phyloP scores from a whole-genome alignment of 92 coral and sea anemone species.

The Phymanthus crucifer region DNA sequence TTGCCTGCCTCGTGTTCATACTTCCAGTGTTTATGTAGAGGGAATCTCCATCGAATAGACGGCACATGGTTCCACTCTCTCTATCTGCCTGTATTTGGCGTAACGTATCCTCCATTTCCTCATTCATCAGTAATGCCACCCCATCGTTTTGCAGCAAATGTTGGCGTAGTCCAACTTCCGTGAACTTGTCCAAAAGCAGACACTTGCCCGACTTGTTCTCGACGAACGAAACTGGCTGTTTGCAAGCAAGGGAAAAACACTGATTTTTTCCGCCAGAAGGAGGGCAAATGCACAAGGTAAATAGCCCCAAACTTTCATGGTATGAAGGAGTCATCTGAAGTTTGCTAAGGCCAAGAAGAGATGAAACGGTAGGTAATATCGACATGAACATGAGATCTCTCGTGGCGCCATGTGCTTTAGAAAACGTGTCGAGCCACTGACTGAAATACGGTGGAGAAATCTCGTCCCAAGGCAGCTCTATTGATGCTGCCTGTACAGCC shows the following conservation, averaged over 20 bases:
- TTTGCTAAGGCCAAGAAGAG: slow-evolving; percentile 40
- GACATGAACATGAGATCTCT: slow-evolving; percentile 40
- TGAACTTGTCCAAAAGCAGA: slow-evolving; percentile 17
- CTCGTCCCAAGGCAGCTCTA: too few species aligned
- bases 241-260: slow-evolving; percentile 33
- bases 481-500: too few species aligned
- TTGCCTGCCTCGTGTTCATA: too few species aligned
- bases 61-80: slow-evolving; percentile 52
- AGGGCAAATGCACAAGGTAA: slow-evolving; percentile 23
- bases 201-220: slow-evolving; percentile 1
- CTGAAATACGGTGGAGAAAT: too few species aligned
- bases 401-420: slow-evolving; percentile 35
- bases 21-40: slow-evolving; percentile 35
- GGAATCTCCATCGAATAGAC: slow-evolving; percentile 55
- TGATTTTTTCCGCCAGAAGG: slow-evolving; percentile 35
- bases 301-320: slow-evolving; percentile 35
- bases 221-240: slow-evolving; percentile 15
- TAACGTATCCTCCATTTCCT: slow-evolving; percentile 34
- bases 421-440: too few species aligned
- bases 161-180: slow-evolving; percentile 20
- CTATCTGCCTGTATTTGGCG: slow-evolving; percentile 27
- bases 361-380: slow-evolving; percentile 32
- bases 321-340: slow-evolving; percentile 32
- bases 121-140: slow-evolving; percentile 35
- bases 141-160: slow-evolving; percentile 36